Conservation (phyloP, 2,113 vertebrate genomes). For the Willisornis vidua region DNA sequence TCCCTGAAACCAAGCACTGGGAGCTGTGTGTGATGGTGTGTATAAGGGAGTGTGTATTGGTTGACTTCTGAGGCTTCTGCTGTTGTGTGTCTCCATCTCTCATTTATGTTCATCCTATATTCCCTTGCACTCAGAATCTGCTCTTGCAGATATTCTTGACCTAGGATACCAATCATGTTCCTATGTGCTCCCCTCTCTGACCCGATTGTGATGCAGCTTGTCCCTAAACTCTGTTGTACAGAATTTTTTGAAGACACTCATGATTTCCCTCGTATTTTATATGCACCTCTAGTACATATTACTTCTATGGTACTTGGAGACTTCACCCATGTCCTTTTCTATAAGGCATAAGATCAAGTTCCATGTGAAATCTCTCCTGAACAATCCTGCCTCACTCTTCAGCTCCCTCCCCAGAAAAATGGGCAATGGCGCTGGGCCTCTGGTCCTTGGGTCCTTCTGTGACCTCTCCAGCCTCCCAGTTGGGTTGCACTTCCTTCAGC, state of each 20-base stretch:
- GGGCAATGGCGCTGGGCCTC: not conserved
- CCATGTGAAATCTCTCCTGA: not conserved
- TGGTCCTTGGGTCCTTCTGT: rapidly evolving
- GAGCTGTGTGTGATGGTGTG: not conserved
- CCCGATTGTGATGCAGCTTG: not conserved
- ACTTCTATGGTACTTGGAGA: not conserved
- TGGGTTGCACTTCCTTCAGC: not conserved
- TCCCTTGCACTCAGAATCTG: not conserved
- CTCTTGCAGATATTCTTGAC: not conserved
- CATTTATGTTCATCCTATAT: rapidly evolving
- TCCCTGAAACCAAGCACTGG: not conserved
- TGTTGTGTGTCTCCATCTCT: not conserved
- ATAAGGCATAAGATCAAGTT: not conserved
- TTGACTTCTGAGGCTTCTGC: not conserved
- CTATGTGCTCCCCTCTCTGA: not conserved
- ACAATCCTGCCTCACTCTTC: rapidly evolving
- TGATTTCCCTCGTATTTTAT: not conserved
- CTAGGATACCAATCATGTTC: not conserved
- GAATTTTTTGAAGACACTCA: not conserved
- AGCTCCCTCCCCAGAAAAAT: not conserved
- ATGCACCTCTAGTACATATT: not conserved
- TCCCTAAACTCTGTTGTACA: not conserved
- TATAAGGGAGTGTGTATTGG: not conserved
- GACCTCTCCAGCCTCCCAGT: not conserved
- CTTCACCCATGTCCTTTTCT: not conserved